Evolutionary conservation across 2,113 vertebrate genomes (phyloP).

Genomic region (Ibidorhyncha struthersii): DNA sequence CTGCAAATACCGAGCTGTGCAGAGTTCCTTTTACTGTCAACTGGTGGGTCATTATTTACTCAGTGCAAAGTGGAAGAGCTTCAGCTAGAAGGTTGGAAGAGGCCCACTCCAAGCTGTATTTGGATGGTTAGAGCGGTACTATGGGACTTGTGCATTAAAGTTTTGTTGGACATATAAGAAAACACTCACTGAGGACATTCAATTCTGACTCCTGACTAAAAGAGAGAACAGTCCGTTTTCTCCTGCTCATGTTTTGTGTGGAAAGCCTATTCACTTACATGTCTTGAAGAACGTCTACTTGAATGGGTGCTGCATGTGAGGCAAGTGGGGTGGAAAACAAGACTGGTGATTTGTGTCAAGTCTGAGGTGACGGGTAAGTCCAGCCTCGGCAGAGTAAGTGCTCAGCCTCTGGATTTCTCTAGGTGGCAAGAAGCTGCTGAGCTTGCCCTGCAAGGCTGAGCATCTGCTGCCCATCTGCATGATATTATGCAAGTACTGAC

Average conservation of each 20-base stretch:
- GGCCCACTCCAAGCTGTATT: not conserved
- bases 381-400: not conserved
- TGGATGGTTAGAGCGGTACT: not conserved
- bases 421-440: not conserved
- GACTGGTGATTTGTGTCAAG: not conserved
- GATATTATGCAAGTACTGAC: not conserved
- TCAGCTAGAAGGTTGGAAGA: not conserved
- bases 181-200: not conserved
- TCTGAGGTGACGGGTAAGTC: not conserved
- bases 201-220: not conserved
- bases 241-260: not conserved
- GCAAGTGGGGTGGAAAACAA: not conserved
- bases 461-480: not conserved
- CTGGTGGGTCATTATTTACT: not conserved
- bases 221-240: not conserved
- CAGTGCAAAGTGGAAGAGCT: not conserved
- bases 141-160: not conserved
- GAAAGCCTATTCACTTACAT: not conserved
- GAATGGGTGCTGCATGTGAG: not conserved
- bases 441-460: not conserved
- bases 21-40: not conserved
- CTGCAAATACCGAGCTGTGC: not conserved
- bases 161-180: not conserved
- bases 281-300: not conserved
- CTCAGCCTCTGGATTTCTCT: not conserved